Evolutionary conservation across 2,113 vertebrate genomes (phyloP).

Genomic region (Catharus fuscescens): DNA sequence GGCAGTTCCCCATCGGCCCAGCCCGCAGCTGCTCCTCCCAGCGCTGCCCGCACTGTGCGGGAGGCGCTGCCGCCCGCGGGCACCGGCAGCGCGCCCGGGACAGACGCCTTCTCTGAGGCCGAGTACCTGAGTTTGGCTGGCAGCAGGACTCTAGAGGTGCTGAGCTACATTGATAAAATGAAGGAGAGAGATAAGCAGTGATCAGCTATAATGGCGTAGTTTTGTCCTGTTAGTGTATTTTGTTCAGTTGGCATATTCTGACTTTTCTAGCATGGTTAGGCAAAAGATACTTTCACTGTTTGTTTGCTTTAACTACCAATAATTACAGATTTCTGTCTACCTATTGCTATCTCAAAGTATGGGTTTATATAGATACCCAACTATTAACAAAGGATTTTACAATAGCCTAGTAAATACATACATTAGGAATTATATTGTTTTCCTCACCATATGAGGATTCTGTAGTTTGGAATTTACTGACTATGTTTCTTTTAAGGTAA

Average conservation of each 20-base stretch:
- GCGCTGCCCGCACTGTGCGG: background rate
- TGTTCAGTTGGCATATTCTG: background rate
- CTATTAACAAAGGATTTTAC: background rate
- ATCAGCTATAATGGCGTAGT: background rate
- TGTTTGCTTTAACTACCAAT: background rate
- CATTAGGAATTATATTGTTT: background rate
- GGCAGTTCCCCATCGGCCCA: too few relatives aligned
- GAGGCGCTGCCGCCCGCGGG: background rate
- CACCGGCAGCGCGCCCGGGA: background rate
- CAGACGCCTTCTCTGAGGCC: background rate
- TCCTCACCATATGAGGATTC: background rate
- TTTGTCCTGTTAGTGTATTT: background rate
- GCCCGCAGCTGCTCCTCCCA: background rate
- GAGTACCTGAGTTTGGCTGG: background rate
- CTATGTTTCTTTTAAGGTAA: background rate
- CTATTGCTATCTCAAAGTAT: background rate
- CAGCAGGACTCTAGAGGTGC: background rate
- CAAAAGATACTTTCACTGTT: background rate
- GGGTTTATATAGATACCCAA: background rate
- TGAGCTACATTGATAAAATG: slow-evolving; percentile 3
- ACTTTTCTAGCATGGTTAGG: background rate
- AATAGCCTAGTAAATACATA: background rate
- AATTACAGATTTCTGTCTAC: background rate
- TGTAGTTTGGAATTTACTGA: background rate
- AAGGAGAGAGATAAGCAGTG: background rate